phyloP scores from a whole-genome alignment of 2,797 vertebrate genomes.

The Premnoplex brunnescens region DNA sequence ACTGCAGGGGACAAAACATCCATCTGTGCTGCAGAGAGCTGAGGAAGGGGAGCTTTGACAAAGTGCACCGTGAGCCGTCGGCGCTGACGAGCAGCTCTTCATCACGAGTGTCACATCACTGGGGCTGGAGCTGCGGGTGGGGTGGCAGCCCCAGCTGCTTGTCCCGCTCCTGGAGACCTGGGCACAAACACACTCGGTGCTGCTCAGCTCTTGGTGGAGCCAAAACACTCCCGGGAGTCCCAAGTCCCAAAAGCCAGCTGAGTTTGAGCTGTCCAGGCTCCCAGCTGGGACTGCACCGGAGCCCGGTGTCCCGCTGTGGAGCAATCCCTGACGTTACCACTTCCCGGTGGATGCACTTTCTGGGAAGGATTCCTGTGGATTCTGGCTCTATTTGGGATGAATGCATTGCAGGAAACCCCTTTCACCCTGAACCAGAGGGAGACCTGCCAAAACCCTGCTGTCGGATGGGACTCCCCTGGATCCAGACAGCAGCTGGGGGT shows the following conservation, averaged over 20 bases:
- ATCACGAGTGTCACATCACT: constrained; percentile 33
- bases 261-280: accelerated
- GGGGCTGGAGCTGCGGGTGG: neutral
- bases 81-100: constrained; percentile 45
- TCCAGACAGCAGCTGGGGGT: neutral
- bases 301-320: accelerated
- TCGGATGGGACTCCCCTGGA: neutral
- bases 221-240: neutral
- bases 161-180: neutral
- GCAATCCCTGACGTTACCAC: accelerated
- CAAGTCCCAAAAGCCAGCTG: neutral
- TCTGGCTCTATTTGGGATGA: neutral
- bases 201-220: neutral
- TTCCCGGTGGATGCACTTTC: accelerated
- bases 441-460: accelerated
- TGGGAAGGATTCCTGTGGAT: accelerated
- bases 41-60: constrained; percentile 66
- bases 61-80: constrained; percentile 23
- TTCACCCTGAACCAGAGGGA: neutral
- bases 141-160: neutral
- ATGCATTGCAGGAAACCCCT: accelerated
- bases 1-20: constrained; percentile 21
- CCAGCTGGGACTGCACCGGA: accelerated
- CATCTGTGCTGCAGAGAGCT: constrained; percentile 34
- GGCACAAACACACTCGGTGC: neutral